A percentile compares a stretch with the other conserved stretches of the same genome.
These are phyloP conservation scores for Oeneis ivallda DNA, from an alignment of 2,888 invertebrate genomes.

Conservation along the genomic window DNA sequence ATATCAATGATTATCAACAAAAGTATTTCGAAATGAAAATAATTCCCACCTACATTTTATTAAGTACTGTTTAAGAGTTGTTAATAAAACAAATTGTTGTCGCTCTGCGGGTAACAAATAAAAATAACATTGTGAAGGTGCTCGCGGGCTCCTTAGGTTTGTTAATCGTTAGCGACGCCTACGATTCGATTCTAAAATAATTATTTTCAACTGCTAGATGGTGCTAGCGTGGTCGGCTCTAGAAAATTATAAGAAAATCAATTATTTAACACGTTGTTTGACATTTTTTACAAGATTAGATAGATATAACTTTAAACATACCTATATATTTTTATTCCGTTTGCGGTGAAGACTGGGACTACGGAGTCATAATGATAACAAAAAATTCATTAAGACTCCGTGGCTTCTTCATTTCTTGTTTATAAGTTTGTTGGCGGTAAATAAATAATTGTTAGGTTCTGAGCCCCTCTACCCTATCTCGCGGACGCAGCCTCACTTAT, in stretches of 20 bases:
- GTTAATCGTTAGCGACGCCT: constrained; percentile 75
- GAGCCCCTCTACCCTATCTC: constrained; percentile 51
- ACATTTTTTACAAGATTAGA: no score
- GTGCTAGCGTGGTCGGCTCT: neutral
- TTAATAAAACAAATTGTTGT: constrained; percentile 76
- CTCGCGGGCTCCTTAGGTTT: constrained; percentile 62
- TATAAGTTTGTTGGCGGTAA: neutral
- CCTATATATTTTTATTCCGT: no score
- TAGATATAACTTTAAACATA: no score
- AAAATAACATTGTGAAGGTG: constrained; percentile 60
- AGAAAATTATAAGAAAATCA: neutral
- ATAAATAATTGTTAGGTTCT: constrained; percentile 41
- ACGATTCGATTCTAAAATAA: constrained; percentile 47
- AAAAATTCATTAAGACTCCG: no score
- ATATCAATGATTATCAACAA: constrained; percentile 19
- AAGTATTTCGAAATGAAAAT: constrained; percentile 48
- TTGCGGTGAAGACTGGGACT: no score
- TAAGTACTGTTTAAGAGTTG: constrained; percentile 73
- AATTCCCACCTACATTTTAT: constrained; percentile 68
- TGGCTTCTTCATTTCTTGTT: neutral
- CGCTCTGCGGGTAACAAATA: constrained; percentile 43
- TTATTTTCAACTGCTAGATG: constrained; percentile 30
- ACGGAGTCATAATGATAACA: no score
- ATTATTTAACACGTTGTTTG: no score
- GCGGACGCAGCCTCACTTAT: constrained; percentile 61